Evolutionary conservation across 2,888 invertebrate species (phyloP).

Genomic region (Acanthopleura granulata): DNA sequence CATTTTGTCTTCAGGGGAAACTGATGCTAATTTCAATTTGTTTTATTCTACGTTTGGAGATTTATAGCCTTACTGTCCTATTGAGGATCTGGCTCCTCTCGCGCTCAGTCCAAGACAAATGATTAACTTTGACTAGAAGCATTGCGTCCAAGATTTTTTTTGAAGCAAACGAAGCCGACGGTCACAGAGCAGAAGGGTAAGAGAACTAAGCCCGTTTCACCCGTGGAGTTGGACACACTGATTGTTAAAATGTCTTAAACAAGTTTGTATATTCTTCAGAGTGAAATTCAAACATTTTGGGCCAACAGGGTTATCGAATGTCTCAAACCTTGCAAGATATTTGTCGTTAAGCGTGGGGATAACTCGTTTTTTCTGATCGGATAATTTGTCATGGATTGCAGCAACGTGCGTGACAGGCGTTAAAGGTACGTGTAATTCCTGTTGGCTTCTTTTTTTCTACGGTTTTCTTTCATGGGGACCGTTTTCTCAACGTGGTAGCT

Average conservation of each 20-base stretch:
- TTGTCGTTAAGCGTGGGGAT: not conserved
- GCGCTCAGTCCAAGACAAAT: not conserved
- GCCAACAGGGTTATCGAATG: conserved; percentile 15
- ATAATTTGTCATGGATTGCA: not conserved
- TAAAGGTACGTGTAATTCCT: not conserved
- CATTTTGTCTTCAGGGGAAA: too few species aligned
- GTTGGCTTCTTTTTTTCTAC: not conserved
- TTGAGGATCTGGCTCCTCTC: not conserved
- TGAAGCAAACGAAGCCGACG: not conserved
- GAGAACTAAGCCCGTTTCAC: conserved; percentile 19
- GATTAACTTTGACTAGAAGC: conserved; percentile 3
- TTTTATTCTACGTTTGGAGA: conserved; percentile 1
- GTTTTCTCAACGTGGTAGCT: not conserved
- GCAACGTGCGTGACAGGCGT: not conserved
- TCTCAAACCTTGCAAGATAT: conserved; percentile 13
- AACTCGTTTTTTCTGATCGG: not conserved
- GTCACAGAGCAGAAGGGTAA: conserved; percentile 16
- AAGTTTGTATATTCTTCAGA: too few species aligned
- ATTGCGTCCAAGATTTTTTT: conserved; percentile 2
- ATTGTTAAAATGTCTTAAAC: too few species aligned
- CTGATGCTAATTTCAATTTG: too few species aligned
- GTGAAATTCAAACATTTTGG: too few species aligned
- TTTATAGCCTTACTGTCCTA: not conserved
- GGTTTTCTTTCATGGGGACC: not conserved
- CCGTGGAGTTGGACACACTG: conserved; percentile 3